A percentile compares a stretch with the other conserved stretches of the same genome.
Conservation (phyloP, 2,113 vertebrate species). For the Gasterosteus nipponicus region DNA sequence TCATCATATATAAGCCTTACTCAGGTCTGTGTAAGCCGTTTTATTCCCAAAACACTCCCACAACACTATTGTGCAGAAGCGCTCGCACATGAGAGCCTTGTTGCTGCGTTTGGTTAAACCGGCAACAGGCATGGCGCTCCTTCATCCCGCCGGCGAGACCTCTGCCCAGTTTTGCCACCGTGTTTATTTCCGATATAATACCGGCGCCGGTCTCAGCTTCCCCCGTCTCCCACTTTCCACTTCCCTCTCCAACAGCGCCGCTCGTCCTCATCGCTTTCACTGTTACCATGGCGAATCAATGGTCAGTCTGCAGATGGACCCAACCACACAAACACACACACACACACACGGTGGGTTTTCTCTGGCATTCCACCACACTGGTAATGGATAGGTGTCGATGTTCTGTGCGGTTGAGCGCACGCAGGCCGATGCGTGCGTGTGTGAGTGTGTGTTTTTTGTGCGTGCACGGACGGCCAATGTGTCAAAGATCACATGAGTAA, state of each 20-base stretch:
- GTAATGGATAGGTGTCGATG: constrained; percentile 56
- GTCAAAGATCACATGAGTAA: constrained; percentile 73
- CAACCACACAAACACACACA: constrained; percentile 26
- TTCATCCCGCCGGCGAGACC: constrained; percentile 9
- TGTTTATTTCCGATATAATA: constrained; percentile 22
- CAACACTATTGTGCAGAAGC: constrained; percentile 35
- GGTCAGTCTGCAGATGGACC: constrained; percentile 70
- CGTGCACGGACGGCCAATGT: constrained; percentile 17
- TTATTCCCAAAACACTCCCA: constrained; percentile 61
- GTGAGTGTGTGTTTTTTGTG: constrained; percentile 4
- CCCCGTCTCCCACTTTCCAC: constrained; percentile 6
- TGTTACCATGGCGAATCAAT: constrained; percentile 78
- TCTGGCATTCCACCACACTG: constrained; percentile 49
- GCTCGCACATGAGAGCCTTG: constrained; percentile 43
- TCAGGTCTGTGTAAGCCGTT: constrained; percentile 72
- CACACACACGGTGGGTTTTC: constrained; percentile 28
- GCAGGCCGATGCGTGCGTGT: neutral
- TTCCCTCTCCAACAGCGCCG: constrained; percentile 24
- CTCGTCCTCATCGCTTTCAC: constrained; percentile 58
- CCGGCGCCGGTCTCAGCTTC: constrained; percentile 1
- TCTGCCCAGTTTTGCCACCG: constrained; percentile 13
- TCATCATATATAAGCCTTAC: constrained; percentile 75
- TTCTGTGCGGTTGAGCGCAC: constrained; percentile 3
- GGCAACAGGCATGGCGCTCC: constrained; percentile 49
- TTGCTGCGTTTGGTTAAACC: constrained; percentile 50